phyloP scores from a whole-genome alignment of 2,888 invertebrate species.

The Folsomia candida region DNA sequence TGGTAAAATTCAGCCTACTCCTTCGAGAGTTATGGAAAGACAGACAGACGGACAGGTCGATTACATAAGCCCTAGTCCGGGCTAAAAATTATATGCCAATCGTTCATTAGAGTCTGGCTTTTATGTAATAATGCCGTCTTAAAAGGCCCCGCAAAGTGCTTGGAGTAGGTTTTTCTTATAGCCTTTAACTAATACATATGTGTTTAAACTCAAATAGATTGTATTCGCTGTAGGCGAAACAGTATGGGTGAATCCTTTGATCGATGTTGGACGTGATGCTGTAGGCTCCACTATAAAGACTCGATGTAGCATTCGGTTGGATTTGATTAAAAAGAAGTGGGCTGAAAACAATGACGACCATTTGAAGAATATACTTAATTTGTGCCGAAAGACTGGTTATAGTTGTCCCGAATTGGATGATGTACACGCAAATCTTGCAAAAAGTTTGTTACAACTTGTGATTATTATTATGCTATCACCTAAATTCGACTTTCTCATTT shows the following conservation, averaged over 20 bases:
- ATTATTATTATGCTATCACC: not conserved
- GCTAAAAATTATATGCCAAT: too few relatives aligned
- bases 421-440: not conserved
- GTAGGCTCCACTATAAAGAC: not conserved
- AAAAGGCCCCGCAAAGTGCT: too few relatives aligned
- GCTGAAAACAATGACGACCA: slow-evolving; percentile 25
- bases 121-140: too few relatives aligned
- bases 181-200: too few relatives aligned
- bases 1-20: too few relatives aligned
- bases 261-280: slow-evolving; percentile 21
- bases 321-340: slow-evolving; percentile 1
- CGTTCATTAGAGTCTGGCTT: too few relatives aligned
- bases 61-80: too few relatives aligned
- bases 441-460: not conserved
- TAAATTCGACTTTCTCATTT: not conserved
- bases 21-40: too few relatives aligned
- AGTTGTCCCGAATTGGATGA: slow-evolving; percentile 12
- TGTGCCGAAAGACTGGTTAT: slow-evolving; percentile 12
- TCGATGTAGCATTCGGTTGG: slow-evolving; percentile 3
- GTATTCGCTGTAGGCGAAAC: slow-evolving; percentile 24
- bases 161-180: too few relatives aligned
- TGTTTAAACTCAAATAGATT: too few relatives aligned
- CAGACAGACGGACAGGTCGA: too few relatives aligned
- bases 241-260: slow-evolving; percentile 38
- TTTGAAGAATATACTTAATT: slow-evolving; percentile 2